Base-by-base conservation (phyloP, 2,113 vertebrate genomes). In the Neodon shergylaensis region DNA sequence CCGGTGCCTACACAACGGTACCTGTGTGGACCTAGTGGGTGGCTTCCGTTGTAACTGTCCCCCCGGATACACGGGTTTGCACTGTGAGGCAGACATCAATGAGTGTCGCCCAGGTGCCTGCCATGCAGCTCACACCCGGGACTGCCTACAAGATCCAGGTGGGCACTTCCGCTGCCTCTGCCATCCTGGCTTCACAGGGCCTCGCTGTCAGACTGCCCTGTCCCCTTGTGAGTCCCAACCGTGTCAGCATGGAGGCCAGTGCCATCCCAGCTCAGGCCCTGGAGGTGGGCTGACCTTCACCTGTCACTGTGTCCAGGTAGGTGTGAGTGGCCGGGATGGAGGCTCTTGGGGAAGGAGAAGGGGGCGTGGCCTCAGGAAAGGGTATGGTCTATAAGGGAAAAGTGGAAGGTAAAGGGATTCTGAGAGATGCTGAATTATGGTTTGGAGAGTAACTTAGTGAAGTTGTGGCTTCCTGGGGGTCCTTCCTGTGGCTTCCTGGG, bases 71-170 rank as follows among this genome's bases (percentile, higher is more conserved):
- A 99, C 99, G 0, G 99, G 99, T 14, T 98, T 99, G 77, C 98
- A 98, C 94, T 99, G 99, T 19, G 99, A 99, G 96, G 99, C 99
- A 0, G 99, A 99, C 96, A 99, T 99, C 96, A 99, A 99, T 4
- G 99, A 99, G 96, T 99, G 99, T 92, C 98, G 98, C 70, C 99
- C 99, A 0, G 99, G 98, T 21, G 99, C 98, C 70, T 99, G 99
- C 97, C 99, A 98, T 14, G 91, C 96, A 0, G 96, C 98, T 26
- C 99, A 99, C 97, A 99, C 99, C 61, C 97, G 99, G 6, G 99
- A 99, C 97, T 99, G 99, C 96, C 98, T 99, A 93, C 99, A 99
- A 97, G 96, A 99, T 78, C 99, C 99, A 44, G 96, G 92, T 0
- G 99, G 99, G 61, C 99, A 99, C 96, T 99, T 99, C 98, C 99